Evolutionary conservation across 2,113 vertebrate species (phyloP), one percentile per base, ranked within the genome.

Genomic region (Albula goreensis): DNA sequence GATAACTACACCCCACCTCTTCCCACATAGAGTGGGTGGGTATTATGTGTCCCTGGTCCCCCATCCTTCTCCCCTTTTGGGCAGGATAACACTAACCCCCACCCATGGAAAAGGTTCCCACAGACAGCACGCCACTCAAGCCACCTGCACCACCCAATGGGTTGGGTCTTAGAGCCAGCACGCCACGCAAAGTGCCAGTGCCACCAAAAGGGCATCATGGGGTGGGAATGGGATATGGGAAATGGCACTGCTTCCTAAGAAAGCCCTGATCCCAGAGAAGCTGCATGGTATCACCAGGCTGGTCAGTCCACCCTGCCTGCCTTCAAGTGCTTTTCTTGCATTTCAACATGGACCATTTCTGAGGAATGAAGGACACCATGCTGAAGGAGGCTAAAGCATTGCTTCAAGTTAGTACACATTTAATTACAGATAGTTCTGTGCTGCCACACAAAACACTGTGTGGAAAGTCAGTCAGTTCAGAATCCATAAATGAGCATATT

Each of bases 241-340:
- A 91, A 93, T 92, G 91, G 94, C 94, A 93, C 90, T 92, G 70
- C 81, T 90, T 93, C 91, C 93, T 92, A 93, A 93, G 92, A 91
- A 94, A 96, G 95, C 93, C 94, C 92, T 93, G 88, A 88, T 89
- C 91, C 88, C 83, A 94, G 95, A 95, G 95, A 96, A 95, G 95
- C 95, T 95, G 96, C 95, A 95, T 85, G 89, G 91, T 87, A 95
- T 94, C 94, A 91, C 88, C 90, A 89, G 85, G 80, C 80, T 50
- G 80, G 66, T 52, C 11, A 10, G 60, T 66, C 60, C 22, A 60
- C 57, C 8, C 8, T 19, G 7, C 22, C 60, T 66, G 22, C 17
- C 60, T 22, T 66, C 2, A 66, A 19, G 19, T 19, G 17, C 56
- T 60, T 9, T 74, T 74, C 70, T 9, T 2, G n/a, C 8, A 22